Conservation (phyloP, 2,797 vertebrate species). For the Semotilus atromaculatus region DNA sequence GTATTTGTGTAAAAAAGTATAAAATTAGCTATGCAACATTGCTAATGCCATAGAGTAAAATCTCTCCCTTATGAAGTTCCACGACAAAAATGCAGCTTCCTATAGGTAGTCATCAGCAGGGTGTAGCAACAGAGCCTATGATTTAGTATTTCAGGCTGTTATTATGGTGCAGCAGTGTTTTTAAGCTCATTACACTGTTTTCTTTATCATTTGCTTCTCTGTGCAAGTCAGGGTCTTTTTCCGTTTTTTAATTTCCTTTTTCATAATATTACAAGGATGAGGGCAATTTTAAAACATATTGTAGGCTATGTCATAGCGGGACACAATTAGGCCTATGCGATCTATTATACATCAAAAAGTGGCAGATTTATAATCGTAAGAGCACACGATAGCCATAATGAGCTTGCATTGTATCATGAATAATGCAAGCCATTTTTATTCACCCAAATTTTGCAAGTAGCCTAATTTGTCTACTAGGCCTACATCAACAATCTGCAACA, state of each 20-base stretch:
- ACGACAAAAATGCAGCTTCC: background rate
- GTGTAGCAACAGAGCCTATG: background rate
- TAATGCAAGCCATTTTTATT: constrained; percentile 9
- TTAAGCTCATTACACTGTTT: background rate
- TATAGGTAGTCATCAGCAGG: background rate
- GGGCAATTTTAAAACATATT: background rate
- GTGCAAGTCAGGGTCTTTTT: background rate
- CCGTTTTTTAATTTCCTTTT: fast-evolving
- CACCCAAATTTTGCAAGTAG: constrained; percentile 10
- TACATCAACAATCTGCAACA: constrained; percentile 59
- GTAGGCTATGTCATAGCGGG: background rate
- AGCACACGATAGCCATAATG: constrained; percentile 9
- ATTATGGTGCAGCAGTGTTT: background rate
- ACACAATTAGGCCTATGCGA: background rate
- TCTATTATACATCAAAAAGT: constrained; percentile 20
- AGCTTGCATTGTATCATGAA: background rate
- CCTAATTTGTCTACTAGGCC: background rate
- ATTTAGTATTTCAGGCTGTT: background rate
- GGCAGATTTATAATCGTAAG: background rate
- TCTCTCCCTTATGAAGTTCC: background rate
- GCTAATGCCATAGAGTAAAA: background rate
- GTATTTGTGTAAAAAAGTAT: background rate
- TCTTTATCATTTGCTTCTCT: constrained; percentile 6
- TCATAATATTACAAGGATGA: background rate
- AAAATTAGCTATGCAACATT: too few relatives aligned